A percentile compares a stretch with the other conserved stretches of the same genome.
These are phyloP conservation scores for Sinodicranocentrus sp. DNA, from an alignment of 2,888 invertebrate species.

Conservation along the genomic window DNA sequence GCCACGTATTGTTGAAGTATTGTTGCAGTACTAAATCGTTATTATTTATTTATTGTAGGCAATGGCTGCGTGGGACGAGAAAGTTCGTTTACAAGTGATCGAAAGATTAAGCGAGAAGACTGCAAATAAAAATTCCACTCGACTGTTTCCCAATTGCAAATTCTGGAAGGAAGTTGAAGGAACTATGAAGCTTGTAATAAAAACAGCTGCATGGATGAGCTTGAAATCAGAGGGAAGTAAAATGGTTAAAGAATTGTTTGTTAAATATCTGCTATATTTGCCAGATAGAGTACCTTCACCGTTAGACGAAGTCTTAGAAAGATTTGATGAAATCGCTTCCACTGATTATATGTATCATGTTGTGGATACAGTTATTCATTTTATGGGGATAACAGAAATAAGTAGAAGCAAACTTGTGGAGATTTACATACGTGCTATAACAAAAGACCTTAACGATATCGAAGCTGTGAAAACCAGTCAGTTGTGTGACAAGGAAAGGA, in stretches of 20 bases:
- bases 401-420: conserved; percentile 40
- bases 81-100: conserved; percentile 27
- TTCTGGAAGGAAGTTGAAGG: conserved; percentile 49
- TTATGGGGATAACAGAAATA: neutral
- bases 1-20: neutral
- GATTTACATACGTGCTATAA: conserved; percentile 65
- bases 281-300: neutral
- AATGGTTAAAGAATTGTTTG: conserved; percentile 11
- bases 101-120: conserved; percentile 16
- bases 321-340: conserved; percentile 7
- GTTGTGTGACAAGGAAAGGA: conserved; percentile 2
- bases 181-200: conserved; percentile 16
- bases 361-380: conserved; percentile 36
- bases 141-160: conserved; percentile 52
- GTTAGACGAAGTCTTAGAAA: conserved; percentile 37
- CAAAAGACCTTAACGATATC: conserved; percentile 57
- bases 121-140: no score
- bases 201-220: conserved; percentile 38
- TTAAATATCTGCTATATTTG: neutral
- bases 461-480: conserved; percentile 38
- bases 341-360: conserved; percentile 58
- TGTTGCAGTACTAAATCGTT: neutral
- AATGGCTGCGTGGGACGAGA: neutral
- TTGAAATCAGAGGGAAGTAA: conserved; percentile 18
- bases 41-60: neutral